Evolutionary conservation across 2,113 vertebrate genomes (phyloP).

Genomic region (Psilopsiagon aymara): DNA sequence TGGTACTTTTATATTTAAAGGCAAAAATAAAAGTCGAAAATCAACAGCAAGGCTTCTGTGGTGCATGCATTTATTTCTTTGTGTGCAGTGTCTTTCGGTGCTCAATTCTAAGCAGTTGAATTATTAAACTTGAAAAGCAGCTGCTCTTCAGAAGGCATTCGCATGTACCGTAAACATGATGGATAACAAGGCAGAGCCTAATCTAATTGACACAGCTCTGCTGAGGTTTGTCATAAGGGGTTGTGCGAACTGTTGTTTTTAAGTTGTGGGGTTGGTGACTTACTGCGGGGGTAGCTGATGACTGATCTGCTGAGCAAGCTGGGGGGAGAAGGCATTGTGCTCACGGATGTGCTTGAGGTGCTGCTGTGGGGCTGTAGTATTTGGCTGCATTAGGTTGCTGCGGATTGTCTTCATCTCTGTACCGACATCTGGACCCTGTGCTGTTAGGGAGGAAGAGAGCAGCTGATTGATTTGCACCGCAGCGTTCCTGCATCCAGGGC

Average conservation of each 20-base stretch:
- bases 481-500: background rate
- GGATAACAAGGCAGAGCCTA: conserved; percentile 52
- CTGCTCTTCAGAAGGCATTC: conserved; percentile 53
- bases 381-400: background rate
- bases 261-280: background rate
- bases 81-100: conserved; percentile 26
- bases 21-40: background rate
- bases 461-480: background rate
- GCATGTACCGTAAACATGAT: conserved; percentile 30
- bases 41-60: background rate
- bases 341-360: background rate
- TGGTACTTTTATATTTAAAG: background rate
- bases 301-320: background rate
- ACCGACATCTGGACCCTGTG: background rate
- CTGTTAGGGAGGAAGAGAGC: background rate
- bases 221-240: background rate
- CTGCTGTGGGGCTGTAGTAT: background rate
- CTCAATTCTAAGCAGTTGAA: conserved; percentile 15
- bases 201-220: conserved; percentile 30
- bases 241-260: background rate
- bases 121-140: conserved; percentile 65
- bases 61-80: background rate
- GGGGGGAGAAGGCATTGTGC: background rate
- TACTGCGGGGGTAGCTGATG: background rate
- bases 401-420: background rate